Evolutionary conservation across 2,797 vertebrate genomes (phyloP), one percentile per base, ranked within the genome.

Genomic region (Rhynchotus rufescens): DNA sequence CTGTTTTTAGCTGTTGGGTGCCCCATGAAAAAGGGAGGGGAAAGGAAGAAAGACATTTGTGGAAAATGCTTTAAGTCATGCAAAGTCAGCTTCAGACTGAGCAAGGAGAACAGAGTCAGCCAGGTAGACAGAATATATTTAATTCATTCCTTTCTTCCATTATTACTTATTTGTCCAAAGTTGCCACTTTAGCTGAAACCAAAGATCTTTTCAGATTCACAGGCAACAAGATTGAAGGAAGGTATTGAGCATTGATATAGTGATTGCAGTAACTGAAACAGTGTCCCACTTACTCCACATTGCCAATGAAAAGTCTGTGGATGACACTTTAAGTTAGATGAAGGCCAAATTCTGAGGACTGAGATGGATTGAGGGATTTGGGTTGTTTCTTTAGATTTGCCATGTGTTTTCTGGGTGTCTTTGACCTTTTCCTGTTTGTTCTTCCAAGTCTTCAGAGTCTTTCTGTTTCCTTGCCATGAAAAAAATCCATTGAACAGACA

Each of bases 291-390:
- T 44, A 30, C 32, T 36, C 38, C 9, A 7, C 36, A 69, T 36
- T 76, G 84, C 56, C 93, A 88, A 86, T 20, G 74, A 86, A 83
- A 94, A 92, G 69, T 86, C 88, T 88, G 69, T 60, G 38, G 28
- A 51, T 26, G 60, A 68, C 72, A 84, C 42, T 87, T 42, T 11
- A 21, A 54, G 28, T 51, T 12, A 60, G 9, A 12, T 45, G 49
- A 62, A 54, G 30, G 64, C 47, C 80, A 88, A 59, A 75, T 38
- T 44, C 59, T n/a, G 52, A 78, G 66, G 40, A 30, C 71, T 61
- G 76, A 78, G 67, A 49, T 71, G 47, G 59, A 71, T 67, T 84
- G 54, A 90, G 32, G 52, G 47, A 52, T 79, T 82, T 67, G 23
- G 22, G 42, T 56, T 87, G 30, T 84, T 87, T 92, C 84, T 84